phyloP scores from a whole-genome alignment of 2,888 invertebrate genomes.

The Agonopterix heracliana region DNA sequence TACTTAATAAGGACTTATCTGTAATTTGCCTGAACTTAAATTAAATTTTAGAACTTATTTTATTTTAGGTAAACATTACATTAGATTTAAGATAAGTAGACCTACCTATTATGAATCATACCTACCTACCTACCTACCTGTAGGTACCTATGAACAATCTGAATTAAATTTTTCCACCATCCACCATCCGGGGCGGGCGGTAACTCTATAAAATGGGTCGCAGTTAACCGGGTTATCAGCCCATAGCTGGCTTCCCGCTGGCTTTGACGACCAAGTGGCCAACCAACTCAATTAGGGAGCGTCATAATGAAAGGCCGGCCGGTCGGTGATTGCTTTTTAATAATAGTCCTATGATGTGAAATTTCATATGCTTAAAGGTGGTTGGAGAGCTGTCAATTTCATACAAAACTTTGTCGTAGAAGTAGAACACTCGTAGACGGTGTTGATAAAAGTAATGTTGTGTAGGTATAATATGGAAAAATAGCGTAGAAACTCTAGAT shows the following conservation, averaged over 20 bases:
- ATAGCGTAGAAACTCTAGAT: too few relatives aligned
- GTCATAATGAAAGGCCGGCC: not conserved
- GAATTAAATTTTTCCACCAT: not conserved
- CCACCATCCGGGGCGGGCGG: too few relatives aligned
- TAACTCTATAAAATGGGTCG: not conserved
- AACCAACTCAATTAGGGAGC: constrained; percentile 1
- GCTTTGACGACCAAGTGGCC: constrained; percentile 1
- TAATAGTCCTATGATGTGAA: not conserved
- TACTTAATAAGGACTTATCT: too few relatives aligned
- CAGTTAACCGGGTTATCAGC: not conserved
- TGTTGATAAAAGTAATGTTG: not conserved
- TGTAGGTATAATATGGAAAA: not conserved
- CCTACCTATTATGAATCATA: too few relatives aligned
- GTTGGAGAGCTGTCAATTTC: too few relatives aligned
- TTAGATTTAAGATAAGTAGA: too few relatives aligned
- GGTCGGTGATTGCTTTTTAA: not conserved
- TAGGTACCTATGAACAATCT: not conserved
- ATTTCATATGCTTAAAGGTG: not conserved
- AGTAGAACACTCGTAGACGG: not conserved
- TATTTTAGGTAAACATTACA: too few relatives aligned
- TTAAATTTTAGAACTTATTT: too few relatives aligned
- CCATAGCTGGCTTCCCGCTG: not conserved
- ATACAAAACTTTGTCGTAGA: too few relatives aligned
- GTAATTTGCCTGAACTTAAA: too few relatives aligned
- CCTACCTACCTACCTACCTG: too few relatives aligned